These are phyloP conservation scores for Phorcus lineatus DNA, from an alignment of 2,888 invertebrate genomes.

Conservation along the genomic window DNA sequence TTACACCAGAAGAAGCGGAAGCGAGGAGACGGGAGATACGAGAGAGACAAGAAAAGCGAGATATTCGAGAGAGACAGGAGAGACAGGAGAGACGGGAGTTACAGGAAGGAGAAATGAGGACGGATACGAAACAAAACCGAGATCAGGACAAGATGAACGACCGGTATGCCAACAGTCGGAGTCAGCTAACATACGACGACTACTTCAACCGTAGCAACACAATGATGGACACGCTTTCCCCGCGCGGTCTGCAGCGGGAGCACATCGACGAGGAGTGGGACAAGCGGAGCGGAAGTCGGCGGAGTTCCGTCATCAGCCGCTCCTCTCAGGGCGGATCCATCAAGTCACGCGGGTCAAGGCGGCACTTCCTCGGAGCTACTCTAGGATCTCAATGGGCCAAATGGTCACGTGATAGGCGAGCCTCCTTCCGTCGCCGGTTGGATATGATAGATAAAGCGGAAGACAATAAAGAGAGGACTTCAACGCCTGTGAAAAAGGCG, in stretches of 20 bases:
- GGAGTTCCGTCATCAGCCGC: conserved; percentile 25
- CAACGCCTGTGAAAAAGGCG: conserved; percentile 74
- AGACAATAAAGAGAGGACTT: conserved; percentile 59
- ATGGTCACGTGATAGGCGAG: conserved; percentile 66
- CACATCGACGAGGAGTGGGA: conserved; percentile 59
- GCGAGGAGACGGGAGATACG: background rate
- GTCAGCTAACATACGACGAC: conserved; percentile 18
- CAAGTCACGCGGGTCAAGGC: conserved; percentile 53
- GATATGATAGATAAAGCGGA: conserved; percentile 64
- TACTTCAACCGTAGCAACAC: conserved; percentile 4
- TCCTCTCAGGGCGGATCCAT: conserved; percentile 56
- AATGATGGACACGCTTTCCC: conserved; percentile 34
- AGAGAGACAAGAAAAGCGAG: conserved; percentile 10
- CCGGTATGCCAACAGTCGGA: background rate
- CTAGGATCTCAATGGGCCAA: conserved; percentile 63
- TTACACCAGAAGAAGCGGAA: conserved; percentile 14
- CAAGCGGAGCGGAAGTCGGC: conserved; percentile 38
- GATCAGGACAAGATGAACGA: background rate
- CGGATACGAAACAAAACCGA: background rate
- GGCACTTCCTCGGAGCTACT: conserved; percentile 50
- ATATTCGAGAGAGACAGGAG: background rate
- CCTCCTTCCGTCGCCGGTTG: conserved; percentile 64
- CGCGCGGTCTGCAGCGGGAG: conserved; percentile 48
- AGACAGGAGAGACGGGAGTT: conserved; percentile 4
- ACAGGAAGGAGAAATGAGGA: conserved; percentile 4